Percentiles rank a stretch among this genome's conserved stretches.
Conservation (phyloP, 2,888 invertebrate genomes). For the Aphodius granarius region DNA sequence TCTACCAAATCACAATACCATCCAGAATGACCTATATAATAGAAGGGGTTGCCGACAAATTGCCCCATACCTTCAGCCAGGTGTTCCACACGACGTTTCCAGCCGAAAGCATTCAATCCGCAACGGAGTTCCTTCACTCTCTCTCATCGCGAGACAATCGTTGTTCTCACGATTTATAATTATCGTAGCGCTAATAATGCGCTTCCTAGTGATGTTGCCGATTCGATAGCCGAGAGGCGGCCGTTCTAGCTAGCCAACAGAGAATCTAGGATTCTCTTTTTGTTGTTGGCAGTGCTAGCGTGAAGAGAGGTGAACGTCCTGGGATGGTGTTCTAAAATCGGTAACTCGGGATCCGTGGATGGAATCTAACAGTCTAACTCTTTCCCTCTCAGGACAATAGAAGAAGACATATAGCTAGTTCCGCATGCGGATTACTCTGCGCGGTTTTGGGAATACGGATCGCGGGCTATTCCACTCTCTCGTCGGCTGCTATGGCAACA, state of each 20-base stretch:
- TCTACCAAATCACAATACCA: not conserved
- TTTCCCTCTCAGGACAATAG: too few relatives aligned
- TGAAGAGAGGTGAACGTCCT: not conserved
- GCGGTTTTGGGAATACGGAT: too few relatives aligned
- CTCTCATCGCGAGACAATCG: constrained; percentile 24
- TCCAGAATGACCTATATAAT: not conserved
- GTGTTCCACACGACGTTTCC: not conserved
- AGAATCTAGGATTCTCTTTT: not conserved
- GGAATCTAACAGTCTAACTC: too few relatives aligned
- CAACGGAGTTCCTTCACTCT: not conserved
- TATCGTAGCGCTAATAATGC: constrained; percentile 47
- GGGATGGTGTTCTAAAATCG: too few relatives aligned
- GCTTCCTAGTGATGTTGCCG: constrained; percentile 49
- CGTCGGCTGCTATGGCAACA: not conserved
- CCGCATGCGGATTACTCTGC: too few relatives aligned
- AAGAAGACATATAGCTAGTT: too few relatives aligned
- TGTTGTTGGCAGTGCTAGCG: not conserved
- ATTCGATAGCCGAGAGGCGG: constrained; percentile 40
- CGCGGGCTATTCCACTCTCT: constrained; percentile 9
- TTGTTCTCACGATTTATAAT: constrained; percentile 50
- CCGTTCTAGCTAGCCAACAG: not conserved
- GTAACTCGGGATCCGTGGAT: too few relatives aligned
- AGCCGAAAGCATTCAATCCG: not conserved
- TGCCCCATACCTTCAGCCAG: not conserved
- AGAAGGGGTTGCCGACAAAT: not conserved